Conservation (phyloP, 2,113 vertebrate genomes). For the Nycticebus coucang region DNA sequence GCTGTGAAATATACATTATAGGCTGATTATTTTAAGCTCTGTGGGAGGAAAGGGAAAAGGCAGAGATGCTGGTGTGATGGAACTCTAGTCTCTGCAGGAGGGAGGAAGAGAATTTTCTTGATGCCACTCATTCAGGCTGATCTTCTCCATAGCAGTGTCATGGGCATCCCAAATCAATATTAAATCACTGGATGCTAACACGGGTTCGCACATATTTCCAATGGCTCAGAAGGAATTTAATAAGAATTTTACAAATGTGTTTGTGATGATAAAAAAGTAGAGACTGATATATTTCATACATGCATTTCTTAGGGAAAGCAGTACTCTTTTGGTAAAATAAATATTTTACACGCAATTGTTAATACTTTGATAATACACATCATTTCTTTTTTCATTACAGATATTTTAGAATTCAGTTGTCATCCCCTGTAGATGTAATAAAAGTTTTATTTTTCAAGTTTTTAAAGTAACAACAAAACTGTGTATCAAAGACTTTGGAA, state of each 20-base stretch:
- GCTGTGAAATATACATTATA: constrained; percentile 76
- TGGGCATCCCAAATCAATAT: constrained; percentile 37
- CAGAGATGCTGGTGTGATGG: constrained; percentile 56
- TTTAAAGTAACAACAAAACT: background rate
- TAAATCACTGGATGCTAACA: constrained; percentile 57
- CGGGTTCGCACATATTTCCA: background rate
- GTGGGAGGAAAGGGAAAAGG: constrained; percentile 61
- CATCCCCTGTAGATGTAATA: background rate
- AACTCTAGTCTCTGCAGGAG: constrained; percentile 74
- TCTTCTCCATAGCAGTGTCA: constrained; percentile 3
- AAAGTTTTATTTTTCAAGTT: background rate
- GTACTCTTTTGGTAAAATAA: background rate
- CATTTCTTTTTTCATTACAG: background rate
- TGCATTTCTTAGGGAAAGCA: background rate
- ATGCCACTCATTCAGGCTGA: constrained; percentile 49
- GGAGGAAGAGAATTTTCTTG: constrained; percentile 73
- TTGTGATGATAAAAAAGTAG: background rate
- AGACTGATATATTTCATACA: constrained; percentile 10
- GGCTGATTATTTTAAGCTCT: constrained; percentile 68
- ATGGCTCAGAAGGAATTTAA: constrained; percentile 53
- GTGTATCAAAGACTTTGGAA: background rate
- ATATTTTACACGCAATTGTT: background rate
- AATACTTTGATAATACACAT: background rate
- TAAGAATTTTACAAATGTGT: constrained; percentile 33
- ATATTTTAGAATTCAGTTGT: background rate